Conservation (phyloP, 2,888 invertebrate species). For the Tanytarsus gracilentus region DNA sequence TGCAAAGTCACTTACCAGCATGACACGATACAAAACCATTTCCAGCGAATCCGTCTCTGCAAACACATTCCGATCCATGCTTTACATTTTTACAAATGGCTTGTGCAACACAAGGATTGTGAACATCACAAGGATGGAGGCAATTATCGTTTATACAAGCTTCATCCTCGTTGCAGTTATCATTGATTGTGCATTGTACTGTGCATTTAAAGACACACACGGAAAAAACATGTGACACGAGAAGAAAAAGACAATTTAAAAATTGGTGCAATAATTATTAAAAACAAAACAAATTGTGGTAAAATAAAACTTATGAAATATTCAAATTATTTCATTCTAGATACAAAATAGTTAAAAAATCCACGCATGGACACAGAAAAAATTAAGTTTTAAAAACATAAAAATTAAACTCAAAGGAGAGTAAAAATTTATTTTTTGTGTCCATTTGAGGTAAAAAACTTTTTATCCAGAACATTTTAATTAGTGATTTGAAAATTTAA, state of each 20-base stretch:
- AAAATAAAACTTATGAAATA: no score
- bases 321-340: no score
- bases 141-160: constrained; percentile 79
- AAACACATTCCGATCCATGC: constrained; percentile 78
- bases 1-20: constrained; percentile 51
- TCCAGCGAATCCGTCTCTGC: constrained; percentile 77
- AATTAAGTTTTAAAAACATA: no score
- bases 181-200: constrained; percentile 80
- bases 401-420: no score
- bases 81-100: constrained; percentile 82
- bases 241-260: background rate
- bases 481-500: no score
- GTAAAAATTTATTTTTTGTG: no score
- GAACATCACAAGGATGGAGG: constrained; percentile 76
- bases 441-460: no score
- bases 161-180: constrained; percentile 76
- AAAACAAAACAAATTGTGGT: no score
- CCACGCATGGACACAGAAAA: no score
- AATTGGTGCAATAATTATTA: no score
- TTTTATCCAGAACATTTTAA: no score
- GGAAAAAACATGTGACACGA: background rate
- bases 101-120: constrained; percentile 73
- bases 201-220: constrained; percentile 35
- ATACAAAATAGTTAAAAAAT: no score
- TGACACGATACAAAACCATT: constrained; percentile 75